Evolutionary conservation across 2,888 invertebrate genomes (phyloP), one percentile per base, ranked within the genome.

Genomic region (Chironomus tentans): DNA sequence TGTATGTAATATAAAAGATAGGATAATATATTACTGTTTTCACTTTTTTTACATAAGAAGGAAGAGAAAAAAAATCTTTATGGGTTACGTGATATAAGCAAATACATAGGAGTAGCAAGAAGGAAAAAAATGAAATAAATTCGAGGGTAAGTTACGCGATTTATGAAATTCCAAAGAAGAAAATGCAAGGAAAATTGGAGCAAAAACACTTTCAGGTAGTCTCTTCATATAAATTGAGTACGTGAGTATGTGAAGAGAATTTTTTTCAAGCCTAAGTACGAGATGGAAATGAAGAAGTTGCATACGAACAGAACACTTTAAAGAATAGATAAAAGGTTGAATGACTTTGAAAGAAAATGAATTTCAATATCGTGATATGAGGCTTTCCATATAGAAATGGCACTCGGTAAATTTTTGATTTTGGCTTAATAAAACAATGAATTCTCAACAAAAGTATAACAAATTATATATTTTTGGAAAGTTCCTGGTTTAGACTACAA

Each of bases 71-170:
- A 38, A 38, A 74, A 74, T 74, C 74, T 74, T 74, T 74, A 74
- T 74, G 47, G 68, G 62, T 47, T 74, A 74, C 74, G 74, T 74
- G 74, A 74, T 74, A 68, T 62, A 47, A 46, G 47, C 74, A 56
- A 22, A 56, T 18, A 56, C 48, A 68, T 74, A 21, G 46, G 7
- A 73, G n/a, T n/a, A n/a, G n/a, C 46, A 5, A 28, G 1, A 61
- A 62, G 13, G 24, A 10, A 46, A 68, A 46, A 68, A 68, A 38
- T 15, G 46, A 74, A 74, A 68, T 68, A 62, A 74, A 68, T 74
- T 74, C 24, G 68, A 74, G 65, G 65, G 74, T 68, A 74, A 74
- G 74, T 74, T 62, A 74, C 74, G 74, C 74, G 74, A 74, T 74
- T 74, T 74, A 74, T 74, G 74, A 74, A 74, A 28, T 18, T 74